Evolutionary conservation across 2,113 vertebrate species (phyloP).

Genomic region (Entomyzon cyanotis): DNA sequence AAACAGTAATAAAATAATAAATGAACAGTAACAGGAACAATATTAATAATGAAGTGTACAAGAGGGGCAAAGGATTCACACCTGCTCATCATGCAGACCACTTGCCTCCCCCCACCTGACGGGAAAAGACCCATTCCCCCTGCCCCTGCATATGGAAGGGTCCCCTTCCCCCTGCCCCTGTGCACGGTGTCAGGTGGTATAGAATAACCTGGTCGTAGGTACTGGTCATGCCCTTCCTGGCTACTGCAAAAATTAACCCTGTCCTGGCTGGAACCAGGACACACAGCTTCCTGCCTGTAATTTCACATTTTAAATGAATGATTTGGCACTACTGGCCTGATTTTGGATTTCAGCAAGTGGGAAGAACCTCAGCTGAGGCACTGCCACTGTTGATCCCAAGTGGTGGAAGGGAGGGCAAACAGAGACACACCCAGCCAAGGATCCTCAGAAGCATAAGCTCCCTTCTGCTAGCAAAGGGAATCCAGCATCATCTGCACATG

Average conservation of each 20-base stretch:
- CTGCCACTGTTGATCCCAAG: background rate
- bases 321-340: background rate
- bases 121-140: background rate
- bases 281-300: background rate
- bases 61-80: background rate
- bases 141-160: background rate
- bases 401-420: background rate
- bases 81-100: fast-evolving
- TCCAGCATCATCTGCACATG: fast-evolving
- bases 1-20: background rate
- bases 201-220: background rate
- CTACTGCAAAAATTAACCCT: background rate
- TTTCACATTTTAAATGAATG: background rate
- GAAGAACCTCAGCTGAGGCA: background rate
- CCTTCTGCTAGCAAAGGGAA: background rate
- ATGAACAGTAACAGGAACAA: background rate
- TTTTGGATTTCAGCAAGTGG: background rate
- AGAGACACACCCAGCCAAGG: background rate
- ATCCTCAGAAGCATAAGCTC: background rate
- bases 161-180: background rate
- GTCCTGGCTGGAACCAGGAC: background rate
- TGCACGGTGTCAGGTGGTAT: background rate
- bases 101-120: background rate
- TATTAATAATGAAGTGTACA: background rate
- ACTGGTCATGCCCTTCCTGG: background rate